These are phyloP conservation scores for Papilio glaucus DNA, from an alignment of 1,140 invertebrate species.

Conservation along the genomic window DNA sequence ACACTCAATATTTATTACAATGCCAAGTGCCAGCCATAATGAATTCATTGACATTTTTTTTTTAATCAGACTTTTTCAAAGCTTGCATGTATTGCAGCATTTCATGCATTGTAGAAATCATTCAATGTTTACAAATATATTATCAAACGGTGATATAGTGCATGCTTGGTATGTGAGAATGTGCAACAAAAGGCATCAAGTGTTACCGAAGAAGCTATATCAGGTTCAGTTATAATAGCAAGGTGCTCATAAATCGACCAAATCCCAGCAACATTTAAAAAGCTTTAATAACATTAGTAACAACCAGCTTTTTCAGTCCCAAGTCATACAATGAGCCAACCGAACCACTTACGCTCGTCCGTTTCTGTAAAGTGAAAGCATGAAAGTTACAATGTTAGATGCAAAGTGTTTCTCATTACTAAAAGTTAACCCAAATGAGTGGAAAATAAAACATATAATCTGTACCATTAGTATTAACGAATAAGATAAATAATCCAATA, in stretches of 20 bases:
- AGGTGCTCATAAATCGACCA: conserved; percentile 37
- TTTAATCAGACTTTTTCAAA: too few relatives aligned
- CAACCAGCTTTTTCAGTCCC: conserved; percentile 76
- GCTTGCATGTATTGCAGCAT: not conserved
- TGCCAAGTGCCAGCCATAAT: not conserved
- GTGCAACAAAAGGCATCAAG: conserved; percentile 19
- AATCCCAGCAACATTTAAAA: conserved; percentile 58
- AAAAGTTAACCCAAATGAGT: not conserved
- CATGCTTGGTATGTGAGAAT: conserved; percentile 13
- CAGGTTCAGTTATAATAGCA: not conserved
- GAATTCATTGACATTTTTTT: too few relatives aligned
- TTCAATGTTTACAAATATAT: not conserved
- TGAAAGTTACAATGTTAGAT: conserved; percentile 77
- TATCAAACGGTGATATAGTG: not conserved
- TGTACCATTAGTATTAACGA: not conserved
- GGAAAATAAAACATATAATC: not conserved
- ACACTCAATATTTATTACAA: not conserved
- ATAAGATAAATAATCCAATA: not conserved
- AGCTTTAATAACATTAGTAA: conserved; percentile 70
- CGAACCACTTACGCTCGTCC: conserved; percentile 82
- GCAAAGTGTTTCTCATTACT: conserved; percentile 43
- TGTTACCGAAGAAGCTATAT: not conserved
- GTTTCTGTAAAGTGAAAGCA: conserved; percentile 82
- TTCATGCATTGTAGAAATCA: not conserved
- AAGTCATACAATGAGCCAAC: conserved; percentile 69